Evolutionary conservation across 2,888 invertebrate species (phyloP).

Genomic region (Caenorhabditis parvicauda): DNA sequence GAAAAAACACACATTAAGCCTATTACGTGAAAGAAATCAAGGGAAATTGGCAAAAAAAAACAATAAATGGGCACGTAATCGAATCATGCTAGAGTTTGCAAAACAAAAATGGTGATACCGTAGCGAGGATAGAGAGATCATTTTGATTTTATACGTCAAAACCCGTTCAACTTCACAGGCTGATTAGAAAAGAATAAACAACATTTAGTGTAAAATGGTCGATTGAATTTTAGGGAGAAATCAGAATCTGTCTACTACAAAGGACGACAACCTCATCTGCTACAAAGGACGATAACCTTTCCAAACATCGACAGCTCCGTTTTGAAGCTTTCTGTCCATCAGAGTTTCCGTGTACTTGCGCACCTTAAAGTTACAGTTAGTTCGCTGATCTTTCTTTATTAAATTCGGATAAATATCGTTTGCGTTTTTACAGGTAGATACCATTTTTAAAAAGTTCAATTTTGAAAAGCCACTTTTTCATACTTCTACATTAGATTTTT

Average conservation of each 20-base stretch:
- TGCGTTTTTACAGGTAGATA: no score
- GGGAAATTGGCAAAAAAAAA: neutral
- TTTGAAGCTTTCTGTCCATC: constrained; percentile 27
- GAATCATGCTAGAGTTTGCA: no score
- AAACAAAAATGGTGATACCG: no score
- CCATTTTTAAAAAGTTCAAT: no score
- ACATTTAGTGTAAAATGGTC: constrained; percentile 5
- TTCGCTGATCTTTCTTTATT: neutral
- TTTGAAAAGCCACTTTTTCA: no score
- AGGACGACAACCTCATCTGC: neutral
- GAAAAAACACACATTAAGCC: neutral
- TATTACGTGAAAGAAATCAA: constrained; percentile 4
- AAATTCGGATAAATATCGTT: neutral
- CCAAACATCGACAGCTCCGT: constrained; percentile 26
- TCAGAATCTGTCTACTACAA: neutral
- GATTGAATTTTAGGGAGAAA: neutral
- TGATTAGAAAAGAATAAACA: neutral
- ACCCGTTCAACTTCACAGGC: neutral
- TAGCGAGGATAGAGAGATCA: neutral
- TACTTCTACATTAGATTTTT: no score
- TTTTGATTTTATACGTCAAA: neutral
- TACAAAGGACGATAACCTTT: constrained; percentile 18
- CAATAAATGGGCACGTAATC: neutral
- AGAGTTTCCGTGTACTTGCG: constrained; percentile 20
- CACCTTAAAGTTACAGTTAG: constrained; percentile 19